A percentile compares a stretch with the other conserved stretches of the same genome.
Conservation (phyloP, 2,888 invertebrate genomes). For the Epinotia demarniana region DNA sequence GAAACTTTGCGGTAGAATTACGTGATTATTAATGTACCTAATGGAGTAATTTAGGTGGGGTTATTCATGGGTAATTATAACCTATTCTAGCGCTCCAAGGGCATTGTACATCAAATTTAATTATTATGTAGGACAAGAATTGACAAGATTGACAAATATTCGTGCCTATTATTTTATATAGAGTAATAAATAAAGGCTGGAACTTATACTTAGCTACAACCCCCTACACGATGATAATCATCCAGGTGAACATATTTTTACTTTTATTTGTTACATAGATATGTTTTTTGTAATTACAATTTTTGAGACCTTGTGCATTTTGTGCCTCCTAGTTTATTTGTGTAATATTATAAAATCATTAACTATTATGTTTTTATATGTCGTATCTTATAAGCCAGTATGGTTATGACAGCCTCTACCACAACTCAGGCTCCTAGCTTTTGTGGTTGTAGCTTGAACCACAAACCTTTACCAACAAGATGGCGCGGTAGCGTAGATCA, state of each 20-base stretch:
- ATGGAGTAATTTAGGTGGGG: constrained; percentile 23
- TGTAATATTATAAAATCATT: no score
- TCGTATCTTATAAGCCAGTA: no score
- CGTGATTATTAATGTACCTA: constrained; percentile 17
- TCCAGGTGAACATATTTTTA: neutral
- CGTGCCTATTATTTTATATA: neutral
- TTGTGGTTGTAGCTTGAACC: neutral
- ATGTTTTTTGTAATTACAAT: no score
- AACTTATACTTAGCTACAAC: neutral
- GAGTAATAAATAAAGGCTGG: neutral
- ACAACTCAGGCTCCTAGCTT: no score
- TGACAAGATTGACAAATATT: neutral
- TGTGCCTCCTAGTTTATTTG: no score
- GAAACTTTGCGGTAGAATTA: constrained; percentile 17
- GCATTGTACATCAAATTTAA: neutral
- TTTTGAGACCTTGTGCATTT: no score
- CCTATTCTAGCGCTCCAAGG: neutral
- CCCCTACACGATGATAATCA: neutral
- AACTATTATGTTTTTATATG: no score
- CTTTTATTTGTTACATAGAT: no score
- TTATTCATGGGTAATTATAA: constrained; percentile 7
- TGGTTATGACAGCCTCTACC: no score
- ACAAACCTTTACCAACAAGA: neutral
- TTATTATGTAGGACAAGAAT: neutral
- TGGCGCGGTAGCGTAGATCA: neutral